phyloP scores from a whole-genome alignment of 2,888 invertebrate genomes.

The Lasius platythorax region DNA sequence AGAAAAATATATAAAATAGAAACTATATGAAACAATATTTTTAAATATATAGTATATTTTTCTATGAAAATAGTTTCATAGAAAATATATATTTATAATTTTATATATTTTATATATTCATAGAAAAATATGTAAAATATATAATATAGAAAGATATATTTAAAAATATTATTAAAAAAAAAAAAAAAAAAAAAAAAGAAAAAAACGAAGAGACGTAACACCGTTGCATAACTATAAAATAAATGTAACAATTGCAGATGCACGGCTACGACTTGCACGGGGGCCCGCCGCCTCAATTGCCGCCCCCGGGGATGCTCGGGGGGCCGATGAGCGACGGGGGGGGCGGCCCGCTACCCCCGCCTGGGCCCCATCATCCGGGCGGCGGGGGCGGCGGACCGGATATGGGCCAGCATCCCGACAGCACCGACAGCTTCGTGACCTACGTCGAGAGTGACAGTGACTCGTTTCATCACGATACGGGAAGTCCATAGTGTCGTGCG shows the following conservation, averaged over 20 bases:
- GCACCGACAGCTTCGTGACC: constrained; percentile 96
- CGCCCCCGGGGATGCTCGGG: constrained; percentile 83
- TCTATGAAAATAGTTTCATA: too few relatives aligned
- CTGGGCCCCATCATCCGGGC: constrained; percentile 81
- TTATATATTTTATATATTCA: too few relatives aligned
- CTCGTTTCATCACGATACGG: constrained; percentile 87
- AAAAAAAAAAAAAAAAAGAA: neutral
- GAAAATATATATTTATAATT: too few relatives aligned
- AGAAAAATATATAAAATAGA: too few relatives aligned
- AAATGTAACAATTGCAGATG: constrained; percentile 90
- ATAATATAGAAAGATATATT: too few relatives aligned
- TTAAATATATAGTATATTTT: too few relatives aligned
- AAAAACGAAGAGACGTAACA: neutral
- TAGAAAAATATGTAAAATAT: too few relatives aligned
- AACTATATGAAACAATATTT: too few relatives aligned
- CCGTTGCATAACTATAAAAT: too few relatives aligned
- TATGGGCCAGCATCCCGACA: constrained; percentile 92
- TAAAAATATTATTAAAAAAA: neutral
- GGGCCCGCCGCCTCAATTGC: constrained; percentile 82
- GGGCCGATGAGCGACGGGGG: constrained; percentile 83
- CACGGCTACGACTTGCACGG: constrained; percentile 93
- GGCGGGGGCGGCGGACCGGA: constrained; percentile 85
- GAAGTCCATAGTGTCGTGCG: constrained; percentile 87
- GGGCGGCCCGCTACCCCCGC: constrained; percentile 80
- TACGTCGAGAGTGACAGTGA: constrained; percentile 95